A percentile compares a stretch with the other conserved stretches of the same genome.
These are phyloP conservation scores for Alectura lathami DNA, from an alignment of 2,113 vertebrate genomes.

Conservation along the genomic window DNA sequence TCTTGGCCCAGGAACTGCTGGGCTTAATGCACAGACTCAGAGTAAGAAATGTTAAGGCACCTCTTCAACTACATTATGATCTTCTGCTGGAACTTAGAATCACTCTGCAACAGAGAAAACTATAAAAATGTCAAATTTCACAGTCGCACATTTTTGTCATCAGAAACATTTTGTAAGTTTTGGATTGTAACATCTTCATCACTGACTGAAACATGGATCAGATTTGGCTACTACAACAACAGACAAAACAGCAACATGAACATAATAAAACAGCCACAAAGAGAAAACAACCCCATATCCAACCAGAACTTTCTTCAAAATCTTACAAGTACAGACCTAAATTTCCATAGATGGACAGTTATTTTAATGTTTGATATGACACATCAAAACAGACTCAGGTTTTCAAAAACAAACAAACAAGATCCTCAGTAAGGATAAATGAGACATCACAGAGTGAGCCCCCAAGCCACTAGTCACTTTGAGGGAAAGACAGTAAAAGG, in stretches of 20 bases:
- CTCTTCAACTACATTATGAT: not conserved
- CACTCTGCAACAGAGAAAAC: not conserved
- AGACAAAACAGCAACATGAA: not conserved
- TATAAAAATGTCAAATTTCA: not conserved
- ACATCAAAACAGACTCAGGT: not conserved
- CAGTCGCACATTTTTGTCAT: not conserved
- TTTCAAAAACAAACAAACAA: not conserved
- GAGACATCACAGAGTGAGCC: not conserved
- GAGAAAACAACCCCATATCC: not conserved
- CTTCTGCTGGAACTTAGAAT: not conserved
- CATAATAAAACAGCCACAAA: not conserved
- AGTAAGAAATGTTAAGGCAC: not conserved
- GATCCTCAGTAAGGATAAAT: not conserved
- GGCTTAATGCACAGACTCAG: not conserved
- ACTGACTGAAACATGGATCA: not conserved
- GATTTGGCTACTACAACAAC: not conserved
- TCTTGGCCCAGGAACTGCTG: not conserved
- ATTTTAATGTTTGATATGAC: not conserved
- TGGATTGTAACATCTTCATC: not conserved
- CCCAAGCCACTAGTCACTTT: not conserved
- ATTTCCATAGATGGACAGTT: not conserved
- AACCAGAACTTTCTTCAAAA: not conserved
- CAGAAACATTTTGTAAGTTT: not conserved
- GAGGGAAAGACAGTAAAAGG: not conserved
- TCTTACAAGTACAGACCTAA: not conserved